Conservation (phyloP, 2,797 vertebrate species). For the Morus bassanus region DNA sequence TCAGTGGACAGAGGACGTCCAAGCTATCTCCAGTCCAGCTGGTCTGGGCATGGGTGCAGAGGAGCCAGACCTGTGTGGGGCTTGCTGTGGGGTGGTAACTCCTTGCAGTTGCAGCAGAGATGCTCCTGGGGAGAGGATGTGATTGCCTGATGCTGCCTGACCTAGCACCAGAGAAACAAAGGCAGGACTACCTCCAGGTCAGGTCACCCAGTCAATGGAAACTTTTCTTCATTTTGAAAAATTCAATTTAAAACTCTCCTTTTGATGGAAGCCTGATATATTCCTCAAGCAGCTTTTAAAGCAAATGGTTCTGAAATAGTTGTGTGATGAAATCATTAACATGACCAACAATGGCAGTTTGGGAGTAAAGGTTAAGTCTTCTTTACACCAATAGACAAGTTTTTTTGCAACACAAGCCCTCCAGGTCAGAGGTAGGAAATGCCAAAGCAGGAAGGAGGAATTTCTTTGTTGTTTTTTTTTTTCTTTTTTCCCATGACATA, state of each 20-base stretch:
- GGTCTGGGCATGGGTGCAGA: neutral
- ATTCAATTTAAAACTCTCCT: neutral
- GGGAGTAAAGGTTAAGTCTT: neutral
- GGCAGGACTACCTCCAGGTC: neutral
- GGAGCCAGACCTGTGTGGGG: neutral
- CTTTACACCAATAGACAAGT: neutral
- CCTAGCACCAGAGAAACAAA: neutral
- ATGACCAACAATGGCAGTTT: neutral
- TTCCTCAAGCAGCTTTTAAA: neutral
- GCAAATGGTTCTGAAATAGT: neutral
- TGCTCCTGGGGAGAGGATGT: rapidly evolving
- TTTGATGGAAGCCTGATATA: neutral
- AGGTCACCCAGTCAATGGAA: neutral
- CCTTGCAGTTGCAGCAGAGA: neutral
- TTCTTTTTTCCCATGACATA: neutral
- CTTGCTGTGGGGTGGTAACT: neutral
- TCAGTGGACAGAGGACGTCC: neutral
- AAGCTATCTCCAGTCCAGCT: neutral
- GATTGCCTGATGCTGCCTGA: neutral
- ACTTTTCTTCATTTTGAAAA: neutral
- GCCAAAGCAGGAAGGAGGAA: neutral
- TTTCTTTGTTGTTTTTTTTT: neutral
- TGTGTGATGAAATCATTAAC: neutral
- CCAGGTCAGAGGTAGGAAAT: neutral
- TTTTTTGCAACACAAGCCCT: neutral